These are phyloP conservation scores for Shinisaurus crocodilurus DNA, from an alignment of 2,113 vertebrate species.

Conservation along the genomic window DNA sequence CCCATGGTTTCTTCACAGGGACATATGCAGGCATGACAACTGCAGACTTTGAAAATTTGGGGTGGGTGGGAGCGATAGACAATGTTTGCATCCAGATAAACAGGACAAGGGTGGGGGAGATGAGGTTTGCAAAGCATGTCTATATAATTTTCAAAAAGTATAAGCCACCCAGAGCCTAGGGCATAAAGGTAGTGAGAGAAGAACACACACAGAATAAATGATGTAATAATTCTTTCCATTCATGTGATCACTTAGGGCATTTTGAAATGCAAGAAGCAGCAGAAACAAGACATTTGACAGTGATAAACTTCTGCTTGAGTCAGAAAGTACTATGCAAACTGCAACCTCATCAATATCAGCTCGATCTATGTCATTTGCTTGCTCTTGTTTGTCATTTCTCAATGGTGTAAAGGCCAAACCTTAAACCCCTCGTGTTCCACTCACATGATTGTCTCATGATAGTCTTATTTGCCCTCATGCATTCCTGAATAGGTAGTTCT, in stretches of 20 bases:
- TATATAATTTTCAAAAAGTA: not conserved
- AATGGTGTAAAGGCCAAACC: not conserved
- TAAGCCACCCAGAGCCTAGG: not conserved
- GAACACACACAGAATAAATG: not conserved
- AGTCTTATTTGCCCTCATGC: not conserved
- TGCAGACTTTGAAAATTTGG: too few relatives aligned
- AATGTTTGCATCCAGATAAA: not conserved
- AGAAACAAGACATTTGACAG: not conserved
- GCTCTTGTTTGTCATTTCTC: not conserved
- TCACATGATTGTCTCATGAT: constrained; percentile 19
- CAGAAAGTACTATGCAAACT: not conserved
- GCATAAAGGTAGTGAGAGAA: not conserved
- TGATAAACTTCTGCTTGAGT: constrained; percentile 8
- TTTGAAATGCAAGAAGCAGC: constrained; percentile 19
- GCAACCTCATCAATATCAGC: not conserved
- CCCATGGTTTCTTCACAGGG: too few relatives aligned
- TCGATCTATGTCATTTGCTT: accelerated
- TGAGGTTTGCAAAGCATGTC: not conserved
- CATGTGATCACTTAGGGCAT: not conserved
- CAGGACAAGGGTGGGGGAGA: not conserved
- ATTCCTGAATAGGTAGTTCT: not conserved
- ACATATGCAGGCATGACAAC: too few relatives aligned
- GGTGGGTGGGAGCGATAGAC: not conserved
- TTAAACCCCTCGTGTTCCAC: not conserved
- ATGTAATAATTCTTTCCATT: not conserved